These are phyloP conservation scores for Mormyrus hasselquistii DNA, from an alignment of 2,797 vertebrate genomes.

Conservation along the genomic window DNA sequence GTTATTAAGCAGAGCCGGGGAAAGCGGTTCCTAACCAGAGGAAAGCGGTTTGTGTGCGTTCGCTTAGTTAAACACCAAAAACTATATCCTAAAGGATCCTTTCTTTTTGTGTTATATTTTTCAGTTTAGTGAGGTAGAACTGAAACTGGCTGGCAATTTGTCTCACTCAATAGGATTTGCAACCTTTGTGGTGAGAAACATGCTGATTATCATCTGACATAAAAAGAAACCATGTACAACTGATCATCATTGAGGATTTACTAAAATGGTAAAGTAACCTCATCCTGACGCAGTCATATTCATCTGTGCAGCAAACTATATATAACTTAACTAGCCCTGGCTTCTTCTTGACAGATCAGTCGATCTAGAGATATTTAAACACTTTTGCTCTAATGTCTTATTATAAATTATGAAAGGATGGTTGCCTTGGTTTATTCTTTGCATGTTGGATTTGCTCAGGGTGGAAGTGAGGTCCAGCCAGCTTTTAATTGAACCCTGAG, in stretches of 20 bases:
- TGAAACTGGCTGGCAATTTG: background rate
- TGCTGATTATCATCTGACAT: background rate
- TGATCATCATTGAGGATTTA: constrained; percentile 9
- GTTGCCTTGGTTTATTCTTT: background rate
- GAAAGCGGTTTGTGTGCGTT: background rate
- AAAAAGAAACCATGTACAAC: background rate
- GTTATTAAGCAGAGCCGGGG: background rate
- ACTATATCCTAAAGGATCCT: background rate
- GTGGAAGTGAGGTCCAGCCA: background rate
- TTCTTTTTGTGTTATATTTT: background rate
- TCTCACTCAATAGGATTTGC: constrained; percentile 1
- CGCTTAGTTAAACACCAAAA: background rate
- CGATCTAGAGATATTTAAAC: background rate
- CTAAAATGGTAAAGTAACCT: background rate
- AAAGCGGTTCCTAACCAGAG: background rate
- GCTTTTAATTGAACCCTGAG: background rate
- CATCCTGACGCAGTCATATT: background rate
- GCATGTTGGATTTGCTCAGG: background rate
- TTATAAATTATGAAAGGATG: background rate
- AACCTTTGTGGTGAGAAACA: background rate
- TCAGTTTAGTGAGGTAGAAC: background rate
- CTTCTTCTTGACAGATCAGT: background rate
- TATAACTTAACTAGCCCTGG: background rate
- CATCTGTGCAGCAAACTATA: background rate
- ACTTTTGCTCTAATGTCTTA: background rate